phyloP scores from a whole-genome alignment of 2,113 vertebrate species.

The Cranoglanis bouderius region DNA sequence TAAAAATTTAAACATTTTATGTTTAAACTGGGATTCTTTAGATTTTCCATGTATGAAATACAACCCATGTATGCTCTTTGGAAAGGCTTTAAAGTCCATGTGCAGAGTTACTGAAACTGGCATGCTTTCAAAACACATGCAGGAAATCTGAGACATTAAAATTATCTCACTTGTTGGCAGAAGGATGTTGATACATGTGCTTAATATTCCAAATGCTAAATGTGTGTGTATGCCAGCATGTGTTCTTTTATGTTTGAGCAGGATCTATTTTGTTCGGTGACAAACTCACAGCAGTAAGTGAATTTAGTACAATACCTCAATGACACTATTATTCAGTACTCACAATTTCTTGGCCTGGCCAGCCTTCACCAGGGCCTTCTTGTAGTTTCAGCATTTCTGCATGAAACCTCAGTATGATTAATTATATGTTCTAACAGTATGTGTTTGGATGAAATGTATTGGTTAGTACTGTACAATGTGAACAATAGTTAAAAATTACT shows the following conservation, averaged over 20 bases:
- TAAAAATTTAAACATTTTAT: neutral
- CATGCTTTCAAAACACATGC: neutral
- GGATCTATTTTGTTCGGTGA: neutral
- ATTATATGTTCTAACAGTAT: neutral
- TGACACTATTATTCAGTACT: no score
- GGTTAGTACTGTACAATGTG: neutral
- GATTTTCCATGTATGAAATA: neutral
- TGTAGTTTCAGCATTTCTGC: neutral
- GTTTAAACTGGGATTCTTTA: neutral
- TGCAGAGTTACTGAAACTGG: neutral
- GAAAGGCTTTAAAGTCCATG: neutral
- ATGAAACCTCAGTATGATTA: neutral
- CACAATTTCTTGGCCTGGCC: neutral
- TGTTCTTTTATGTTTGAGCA: neutral
- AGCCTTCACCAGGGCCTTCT: neutral
- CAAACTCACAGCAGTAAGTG: neutral
- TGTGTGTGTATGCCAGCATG: neutral
- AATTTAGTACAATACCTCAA: neutral
- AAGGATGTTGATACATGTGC: neutral
- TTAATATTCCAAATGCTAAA: neutral
- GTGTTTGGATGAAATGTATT: neutral
- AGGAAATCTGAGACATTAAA: neutral
- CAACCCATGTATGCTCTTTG: neutral
- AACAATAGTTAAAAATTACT: neutral
- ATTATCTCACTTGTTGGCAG: neutral